Percentiles rank a stretch among this genome's conserved stretches.
phyloP scores from a whole-genome alignment of 2,113 vertebrate species.

The Pongo abelii region DNA sequence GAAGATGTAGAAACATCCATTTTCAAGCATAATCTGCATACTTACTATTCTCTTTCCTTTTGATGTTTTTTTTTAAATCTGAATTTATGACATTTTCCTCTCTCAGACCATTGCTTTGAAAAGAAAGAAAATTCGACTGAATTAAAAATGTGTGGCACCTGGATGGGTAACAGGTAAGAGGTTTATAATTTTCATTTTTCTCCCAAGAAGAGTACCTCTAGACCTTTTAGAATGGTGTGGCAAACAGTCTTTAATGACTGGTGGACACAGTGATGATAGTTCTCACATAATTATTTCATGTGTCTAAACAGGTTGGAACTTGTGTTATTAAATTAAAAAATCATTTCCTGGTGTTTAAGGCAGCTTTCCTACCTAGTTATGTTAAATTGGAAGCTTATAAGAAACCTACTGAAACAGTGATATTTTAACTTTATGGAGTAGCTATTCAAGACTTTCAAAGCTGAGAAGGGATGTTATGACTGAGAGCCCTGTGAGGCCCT shows the following conservation, averaged over 20 bases:
- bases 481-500: not conserved
- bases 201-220: not conserved
- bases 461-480: not conserved
- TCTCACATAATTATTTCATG: not conserved
- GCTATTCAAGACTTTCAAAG: not conserved
- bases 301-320: not conserved
- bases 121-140: not conserved
- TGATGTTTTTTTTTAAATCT: not conserved
- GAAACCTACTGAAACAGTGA: not conserved
- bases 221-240: not conserved
- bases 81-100: constrained; percentile 15
- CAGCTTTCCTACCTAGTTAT: not conserved
- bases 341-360: not conserved
- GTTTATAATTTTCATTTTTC: not conserved
- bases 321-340: constrained; percentile 9
- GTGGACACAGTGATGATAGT: not conserved
- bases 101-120: constrained; percentile 63
- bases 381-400: not conserved
- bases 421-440: not conserved
- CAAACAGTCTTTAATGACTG: not conserved
- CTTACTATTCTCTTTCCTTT: not conserved
- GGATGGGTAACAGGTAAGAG: constrained; percentile 50
- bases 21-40: not conserved
- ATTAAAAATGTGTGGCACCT: constrained; percentile 32
- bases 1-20: not conserved